These are phyloP conservation scores for Drosophila tani DNA, from an alignment of 1,140 invertebrate species.

Conservation along the genomic window DNA sequence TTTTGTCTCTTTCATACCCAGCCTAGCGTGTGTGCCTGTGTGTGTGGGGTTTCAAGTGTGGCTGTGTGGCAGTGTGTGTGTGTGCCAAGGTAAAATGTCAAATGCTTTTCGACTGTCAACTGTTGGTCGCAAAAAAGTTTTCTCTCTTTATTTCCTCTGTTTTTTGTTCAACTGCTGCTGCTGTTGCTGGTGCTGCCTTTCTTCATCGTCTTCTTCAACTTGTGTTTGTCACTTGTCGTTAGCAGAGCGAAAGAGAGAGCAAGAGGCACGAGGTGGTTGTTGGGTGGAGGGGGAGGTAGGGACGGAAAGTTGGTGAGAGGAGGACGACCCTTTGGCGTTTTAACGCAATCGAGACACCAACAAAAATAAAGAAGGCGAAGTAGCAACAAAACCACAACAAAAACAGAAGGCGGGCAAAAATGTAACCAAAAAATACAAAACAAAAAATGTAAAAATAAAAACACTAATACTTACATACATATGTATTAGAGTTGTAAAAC, in stretches of 20 bases:
- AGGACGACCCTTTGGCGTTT: slow-evolving; percentile 77
- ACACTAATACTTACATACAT: background rate
- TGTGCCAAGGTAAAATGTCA: slow-evolving; percentile 84
- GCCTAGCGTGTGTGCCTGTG: slow-evolving; percentile 36
- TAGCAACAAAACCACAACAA: slow-evolving; percentile 4
- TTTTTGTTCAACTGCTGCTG: slow-evolving; percentile 24
- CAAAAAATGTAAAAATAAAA: slow-evolving; percentile 4
- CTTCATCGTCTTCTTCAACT: slow-evolving; percentile 36
- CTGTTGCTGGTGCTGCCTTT: slow-evolving; percentile 14
- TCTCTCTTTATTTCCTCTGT: slow-evolving; percentile 28
- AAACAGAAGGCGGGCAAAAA: slow-evolving; percentile 30
- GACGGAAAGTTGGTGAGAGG: slow-evolving; percentile 13
- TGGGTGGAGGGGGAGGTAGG: background rate
- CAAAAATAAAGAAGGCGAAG: slow-evolving; percentile 32
- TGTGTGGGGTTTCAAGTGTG: slow-evolving; percentile 12
- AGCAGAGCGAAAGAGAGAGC: slow-evolving; percentile 48
- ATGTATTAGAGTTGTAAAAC: too few species aligned
- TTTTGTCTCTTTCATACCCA: slow-evolving; percentile 68
- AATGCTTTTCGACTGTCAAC: slow-evolving; percentile 84
- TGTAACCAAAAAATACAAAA: slow-evolving; percentile 2
- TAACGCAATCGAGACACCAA: slow-evolving; percentile 59
- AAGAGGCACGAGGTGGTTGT: slow-evolving; percentile 17
- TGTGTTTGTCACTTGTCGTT: slow-evolving; percentile 64
- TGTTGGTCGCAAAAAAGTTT: slow-evolving; percentile 77
- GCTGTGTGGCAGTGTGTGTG: slow-evolving; percentile 27